Base-by-base conservation (phyloP, 2,888 invertebrate species). In the Meteorus cinctellus region DNA sequence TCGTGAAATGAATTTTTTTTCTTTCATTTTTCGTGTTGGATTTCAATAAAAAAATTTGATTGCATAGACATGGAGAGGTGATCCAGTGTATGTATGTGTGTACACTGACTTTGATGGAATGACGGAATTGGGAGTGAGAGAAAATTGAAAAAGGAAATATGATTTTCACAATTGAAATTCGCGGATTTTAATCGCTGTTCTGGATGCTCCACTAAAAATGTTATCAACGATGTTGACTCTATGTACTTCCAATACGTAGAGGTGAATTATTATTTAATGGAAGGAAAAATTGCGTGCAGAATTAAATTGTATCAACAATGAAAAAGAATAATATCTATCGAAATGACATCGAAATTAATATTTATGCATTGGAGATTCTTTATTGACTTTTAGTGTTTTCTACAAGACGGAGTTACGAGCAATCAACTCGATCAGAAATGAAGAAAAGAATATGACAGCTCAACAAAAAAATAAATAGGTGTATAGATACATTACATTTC, bases 341-440 rank as follows among this genome's bases (percentile, higher is more conserved):
- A 48, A 48, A 48, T 48, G 4, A 48, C 12, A 2, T 16, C n/a
- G 4, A n/a, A 16, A 48, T 3, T 27, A 12, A 19, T 24, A 67
- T 29, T 48, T 14, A 36, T 67, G 1, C 16, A 41, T 67, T 24
- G n/a, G 48, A 41, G 48, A 67, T 41, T 34, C n/a, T 55, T 55
- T 55, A 55, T 55, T 55, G 55, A 55, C 55, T 55, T 19, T 55
- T 55, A 55, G 24, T 14, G n/a, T 74, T 24, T 6, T 31, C 27
- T 67, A 19, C 45, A 55, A 67, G 31, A 60, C 14, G 51, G 68
- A 74, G n/a, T 45, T 12, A 14, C 34, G 45, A 19, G 29, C 5
- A 45, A 29, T 45, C 10, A 14, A n/a, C 74, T 74, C 69, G 51
- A 68, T 16, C 0, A 63, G 27, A 70, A 63, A 36, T 51, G 16